Evolutionary conservation across 2,797 vertebrate genomes (phyloP), one percentile per base, ranked within the genome.

Genomic region (Semaprochilodus insignis): DNA sequence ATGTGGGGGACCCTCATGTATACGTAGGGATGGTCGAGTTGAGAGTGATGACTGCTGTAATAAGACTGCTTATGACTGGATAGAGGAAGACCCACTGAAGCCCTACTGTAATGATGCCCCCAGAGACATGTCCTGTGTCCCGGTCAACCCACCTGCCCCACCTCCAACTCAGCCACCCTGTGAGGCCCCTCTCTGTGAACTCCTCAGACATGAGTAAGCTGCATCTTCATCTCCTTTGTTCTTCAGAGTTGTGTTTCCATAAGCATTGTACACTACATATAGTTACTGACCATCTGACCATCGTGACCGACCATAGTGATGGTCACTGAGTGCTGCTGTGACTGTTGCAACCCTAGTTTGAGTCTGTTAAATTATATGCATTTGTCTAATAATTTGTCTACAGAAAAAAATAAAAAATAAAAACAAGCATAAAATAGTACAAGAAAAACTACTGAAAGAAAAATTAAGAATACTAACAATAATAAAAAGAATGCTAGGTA

Each of bases 31-130:
- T 74, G 92, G 94, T 5, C n/a, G 60, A 4, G 80, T 83, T 0
- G 94, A 95, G 83, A 75, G 81, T 0, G 74, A 94, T 59, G 60
- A 44, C 48, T 95, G 94, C 85, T 95, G 94, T 89, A 85, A 86
- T 17, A 88, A 91, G 69, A 95, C 93, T 0, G 90, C 93, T 1
- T 87, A 89, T 40, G 92, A 93, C 44, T 95, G 94, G 94, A 44
- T 94, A 23, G 85, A 87, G 15, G 0, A 75, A 0, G 88, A 94
- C 65, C 87, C 92, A 4, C 16, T 55, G 25, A 95, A 93, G 73
- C 91, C 93, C 1, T 69, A 84, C 55, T 95, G 94, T 81, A 19
- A 2, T 15, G 84, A 82, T 79, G 76, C 73, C 34, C 83, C 78
- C 15, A 89, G 2, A 23, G 0, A 92, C 0, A 0, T 89, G 11